A percentile compares a stretch with the other conserved stretches of the same genome.
These are phyloP conservation scores for Papilio protenor DNA, from an alignment of 2,888 invertebrate genomes.

Conservation along the genomic window DNA sequence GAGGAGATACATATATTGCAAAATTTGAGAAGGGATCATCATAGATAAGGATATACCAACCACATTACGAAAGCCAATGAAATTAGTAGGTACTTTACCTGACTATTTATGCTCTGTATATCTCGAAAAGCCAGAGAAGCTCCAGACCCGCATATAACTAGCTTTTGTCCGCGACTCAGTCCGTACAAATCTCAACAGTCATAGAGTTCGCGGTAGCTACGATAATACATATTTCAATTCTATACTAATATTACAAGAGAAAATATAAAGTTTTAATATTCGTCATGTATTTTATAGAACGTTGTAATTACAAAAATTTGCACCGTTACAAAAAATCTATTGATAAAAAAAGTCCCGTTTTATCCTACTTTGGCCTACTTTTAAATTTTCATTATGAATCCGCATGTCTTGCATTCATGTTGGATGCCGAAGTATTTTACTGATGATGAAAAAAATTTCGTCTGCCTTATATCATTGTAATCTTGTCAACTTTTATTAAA, in stretches of 20 bases:
- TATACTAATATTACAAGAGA: too few species aligned
- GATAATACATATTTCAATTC: too few species aligned
- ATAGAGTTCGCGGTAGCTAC: too few species aligned
- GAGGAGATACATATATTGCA: not conserved
- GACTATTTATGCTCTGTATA: not conserved
- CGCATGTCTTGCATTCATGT: not conserved
- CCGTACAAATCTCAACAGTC: too few species aligned
- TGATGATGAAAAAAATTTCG: not conserved
- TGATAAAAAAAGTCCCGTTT: not conserved
- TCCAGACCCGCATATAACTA: too few species aligned
- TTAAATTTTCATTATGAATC: not conserved
- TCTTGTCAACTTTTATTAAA: not conserved
- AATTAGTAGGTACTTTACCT: not conserved
- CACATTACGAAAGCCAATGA: too few species aligned
- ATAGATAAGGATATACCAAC: too few species aligned
- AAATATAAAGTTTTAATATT: too few species aligned
- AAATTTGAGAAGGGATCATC: not conserved
- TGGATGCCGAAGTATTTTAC: not conserved
- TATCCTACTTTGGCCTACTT: slow-evolving; percentile 4
- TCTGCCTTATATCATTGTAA: not conserved
- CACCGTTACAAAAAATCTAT: not conserved
- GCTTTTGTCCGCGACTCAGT: too few species aligned
- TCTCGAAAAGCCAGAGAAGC: too few species aligned
- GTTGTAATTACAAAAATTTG: not conserved
- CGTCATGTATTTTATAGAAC: not conserved